Percentiles rank a stretch among this genome's conserved stretches.
phyloP scores from a whole-genome alignment of 2,113 vertebrate species.

The Laterallus jamaicensis region DNA sequence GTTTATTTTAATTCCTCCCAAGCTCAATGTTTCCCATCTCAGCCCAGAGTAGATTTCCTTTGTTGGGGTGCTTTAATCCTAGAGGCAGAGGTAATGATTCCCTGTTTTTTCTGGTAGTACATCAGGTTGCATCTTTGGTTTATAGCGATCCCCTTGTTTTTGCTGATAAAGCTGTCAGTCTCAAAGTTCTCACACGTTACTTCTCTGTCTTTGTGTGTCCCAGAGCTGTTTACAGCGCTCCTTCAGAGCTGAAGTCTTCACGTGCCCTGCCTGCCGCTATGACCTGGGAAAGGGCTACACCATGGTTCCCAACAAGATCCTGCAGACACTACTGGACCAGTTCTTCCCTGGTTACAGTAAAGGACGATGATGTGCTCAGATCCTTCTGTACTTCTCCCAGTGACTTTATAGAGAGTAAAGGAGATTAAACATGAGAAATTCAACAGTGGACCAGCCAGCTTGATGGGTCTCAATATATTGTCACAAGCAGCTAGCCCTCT shows the following conservation, averaged over 20 bases:
- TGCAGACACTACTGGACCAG: slow-evolving; percentile 95
- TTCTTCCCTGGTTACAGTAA: slow-evolving; percentile 99
- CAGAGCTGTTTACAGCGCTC: slow-evolving; percentile 97
- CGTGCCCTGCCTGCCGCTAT: slow-evolving; percentile 94
- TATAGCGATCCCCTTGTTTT: not conserved
- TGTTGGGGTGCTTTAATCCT: not conserved
- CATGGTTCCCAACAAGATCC: slow-evolving; percentile 92
- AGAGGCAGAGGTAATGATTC: not conserved
- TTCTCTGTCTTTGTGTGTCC: not conserved
- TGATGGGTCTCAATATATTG: slow-evolving; percentile 57
- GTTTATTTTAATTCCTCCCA: not conserved
- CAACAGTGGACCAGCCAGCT: slow-evolving; percentile 73
- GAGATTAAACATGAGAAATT: slow-evolving; percentile 45
- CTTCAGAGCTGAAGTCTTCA: slow-evolving; percentile 94
- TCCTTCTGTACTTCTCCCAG: slow-evolving; percentile 32
- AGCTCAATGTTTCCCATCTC: not conserved
- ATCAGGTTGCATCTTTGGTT: not conserved
- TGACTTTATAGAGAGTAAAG: slow-evolving; percentile 71
- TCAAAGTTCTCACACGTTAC: not conserved
- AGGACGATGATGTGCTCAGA: slow-evolving; percentile 88
- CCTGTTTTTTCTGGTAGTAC: not conserved
- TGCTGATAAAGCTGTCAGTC: not conserved
- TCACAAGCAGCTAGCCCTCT: slow-evolving; percentile 76
- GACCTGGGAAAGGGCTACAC: slow-evolving; percentile 93
- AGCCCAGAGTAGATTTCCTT: not conserved